Base-by-base conservation (phyloP, 2,888 invertebrate species). In the Alloplasta piceator region DNA sequence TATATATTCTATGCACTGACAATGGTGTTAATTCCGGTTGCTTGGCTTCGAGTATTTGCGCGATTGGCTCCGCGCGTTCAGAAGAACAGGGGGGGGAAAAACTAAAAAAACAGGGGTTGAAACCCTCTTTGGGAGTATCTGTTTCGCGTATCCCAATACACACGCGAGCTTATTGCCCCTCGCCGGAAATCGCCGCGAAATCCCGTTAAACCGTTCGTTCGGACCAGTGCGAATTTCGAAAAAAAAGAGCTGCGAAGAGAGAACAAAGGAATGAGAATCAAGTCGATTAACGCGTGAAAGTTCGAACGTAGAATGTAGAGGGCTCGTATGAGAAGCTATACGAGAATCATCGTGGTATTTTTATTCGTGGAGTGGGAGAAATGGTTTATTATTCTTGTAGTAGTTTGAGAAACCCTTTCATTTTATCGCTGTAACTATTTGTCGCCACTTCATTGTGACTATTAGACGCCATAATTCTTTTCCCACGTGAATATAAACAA, bases 11-110 rank as follows among this genome's bases (percentile, higher is more conserved):
- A 56, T 70, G 41, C 41, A 41, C 46, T 67, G 67, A 78, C 63
- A 78, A 79, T 61, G 61, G 73, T 72, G 68, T 77, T 76, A 79
- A 82, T 78, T 79, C 46, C 74, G 64, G 84, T 76, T 75, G 55
- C 56, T 71, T 67, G 82, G 78, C 66, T 63, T 80, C 72, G 66
- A 46, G 67, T 46, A 48, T 55, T 60, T 50, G 76, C 72, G 46
- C 68, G 72, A 73, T 72, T 73, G 75, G 64, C n/a, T n/a, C n/a
- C n/a, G n/a, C n/a, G 50, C 43, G 55, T 58, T 64, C 61, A 64
- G 26, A 10, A 43, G 26, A 12, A n/a, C 52, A 52, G n/a, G 16
- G 14, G 6, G 6, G 43, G 6, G 43, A 12, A 55, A 52, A 41
- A 26, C 16, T 10, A 50, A 16, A 64, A 6, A 55, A 64, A 64